Base-by-base conservation (phyloP, 1,140 invertebrate genomes). In the Tenebrio molitor region DNA sequence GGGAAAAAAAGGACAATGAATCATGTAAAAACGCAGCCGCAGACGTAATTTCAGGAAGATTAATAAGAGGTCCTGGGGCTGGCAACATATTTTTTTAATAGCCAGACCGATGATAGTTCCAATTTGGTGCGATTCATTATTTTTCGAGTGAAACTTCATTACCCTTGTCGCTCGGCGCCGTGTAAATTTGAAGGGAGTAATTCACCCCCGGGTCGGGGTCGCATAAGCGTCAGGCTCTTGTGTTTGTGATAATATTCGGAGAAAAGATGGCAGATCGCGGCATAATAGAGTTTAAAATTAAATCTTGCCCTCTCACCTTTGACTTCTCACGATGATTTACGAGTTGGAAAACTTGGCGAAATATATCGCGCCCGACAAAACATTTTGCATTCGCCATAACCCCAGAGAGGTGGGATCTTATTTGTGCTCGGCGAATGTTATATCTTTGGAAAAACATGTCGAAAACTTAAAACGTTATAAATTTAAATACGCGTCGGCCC, bases 311-410 rank as follows among this genome's bases (percentile, higher is more conserved):
- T 76, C 74, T 74, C 74, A 71, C 72, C 72, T 76, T 76, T 74
- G 69, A 76, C 74, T 74, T 76, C 74, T 65, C 74, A 76, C 69
- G 72, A 76, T 76, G 74, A 76, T 76, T 76, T 76, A 74, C 69
- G 72, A 69, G 71, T 63, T 62, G 64, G 63, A 73, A 76, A 71
- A 44, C 63, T 76, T 76, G 25, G 17, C 16, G 71, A 69, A 76
- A 74, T 71, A 74, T 74, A 74, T 76, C 41, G 34, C 21, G 6
- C 23, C 36, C 44, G 46, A 53, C 41, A 71, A 74, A 74, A 72
- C 63, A 64, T 64, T 74, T 73, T 64, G 69, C 53, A 71, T 62
- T 67, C 21, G 64, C 41, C 63, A 65, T 42, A 53, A 64, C 69
- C 36, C 69, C 16, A 53, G 67, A 70, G 58, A 72, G 53, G 41